Conservation (phyloP, 2,888 invertebrate genomes). For the Odiellus spinosus region DNA sequence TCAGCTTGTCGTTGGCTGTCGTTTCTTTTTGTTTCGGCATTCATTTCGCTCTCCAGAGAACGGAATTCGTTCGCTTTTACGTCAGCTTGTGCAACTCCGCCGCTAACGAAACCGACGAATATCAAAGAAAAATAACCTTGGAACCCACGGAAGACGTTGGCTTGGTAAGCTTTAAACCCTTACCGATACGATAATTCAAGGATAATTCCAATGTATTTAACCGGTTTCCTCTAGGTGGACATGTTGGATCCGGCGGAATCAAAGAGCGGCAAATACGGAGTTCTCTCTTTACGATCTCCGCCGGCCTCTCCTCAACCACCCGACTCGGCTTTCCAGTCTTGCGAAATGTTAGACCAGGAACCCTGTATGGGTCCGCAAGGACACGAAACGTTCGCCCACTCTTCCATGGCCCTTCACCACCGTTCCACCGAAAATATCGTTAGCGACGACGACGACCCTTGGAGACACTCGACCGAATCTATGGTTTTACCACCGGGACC, state of each 20-base stretch:
- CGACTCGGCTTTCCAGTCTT: constrained; percentile 10
- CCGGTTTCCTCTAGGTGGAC: constrained; percentile 20
- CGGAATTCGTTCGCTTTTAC: constrained; percentile 69
- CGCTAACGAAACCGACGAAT: constrained; percentile 25
- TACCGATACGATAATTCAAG: no score
- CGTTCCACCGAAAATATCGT: not conserved
- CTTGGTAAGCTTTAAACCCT: constrained; percentile 36
- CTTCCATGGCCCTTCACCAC: not conserved
- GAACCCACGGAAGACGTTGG: constrained; percentile 73
- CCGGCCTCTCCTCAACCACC: constrained; percentile 13
- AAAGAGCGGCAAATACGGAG: constrained; percentile 21
- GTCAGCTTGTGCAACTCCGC: constrained; percentile 44
- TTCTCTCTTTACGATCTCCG: constrained; percentile 20
- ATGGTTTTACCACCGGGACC: constrained; percentile 3
- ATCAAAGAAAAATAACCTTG: constrained; percentile 50
- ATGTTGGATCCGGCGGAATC: constrained; percentile 22
- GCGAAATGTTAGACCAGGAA: constrained; percentile 5
- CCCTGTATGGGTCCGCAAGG: not conserved
- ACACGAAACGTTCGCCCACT: not conserved
- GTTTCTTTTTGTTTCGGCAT: constrained; percentile 59
- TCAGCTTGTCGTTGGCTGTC: constrained; percentile 57
- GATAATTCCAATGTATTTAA: not conserved
- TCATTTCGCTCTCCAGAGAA: constrained; percentile 57
- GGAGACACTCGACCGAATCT: constrained; percentile 9
- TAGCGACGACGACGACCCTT: constrained; percentile 9